Percentiles rank a stretch among this genome's conserved stretches.
These are phyloP conservation scores for Scylla paramamosain DNA, from an alignment of 1,140 invertebrate species.

Conservation along the genomic window DNA sequence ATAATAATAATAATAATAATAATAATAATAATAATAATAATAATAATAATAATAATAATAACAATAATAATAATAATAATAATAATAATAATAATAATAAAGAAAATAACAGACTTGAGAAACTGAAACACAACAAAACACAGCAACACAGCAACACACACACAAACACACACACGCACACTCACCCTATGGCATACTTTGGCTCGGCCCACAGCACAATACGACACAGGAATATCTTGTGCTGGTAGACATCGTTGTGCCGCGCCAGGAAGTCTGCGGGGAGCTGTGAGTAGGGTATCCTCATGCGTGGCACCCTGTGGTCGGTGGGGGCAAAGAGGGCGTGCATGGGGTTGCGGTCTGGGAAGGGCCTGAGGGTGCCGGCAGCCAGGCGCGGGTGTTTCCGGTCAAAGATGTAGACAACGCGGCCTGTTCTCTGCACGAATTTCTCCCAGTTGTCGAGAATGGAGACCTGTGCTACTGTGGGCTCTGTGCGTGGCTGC, in stretches of 20 bases:
- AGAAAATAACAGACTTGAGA: too few relatives aligned
- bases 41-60: too few relatives aligned
- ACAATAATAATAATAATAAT: too few relatives aligned
- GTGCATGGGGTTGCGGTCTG: conserved; percentile 82
- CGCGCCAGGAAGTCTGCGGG: conserved; percentile 83
- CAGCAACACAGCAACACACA: too few relatives aligned
- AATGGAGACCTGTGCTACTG: conserved; percentile 72
- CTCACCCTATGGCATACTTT: conserved; percentile 84
- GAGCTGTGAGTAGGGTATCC: conserved; percentile 84
- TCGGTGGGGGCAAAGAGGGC: conserved; percentile 88
- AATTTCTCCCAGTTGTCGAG: conserved; percentile 78
- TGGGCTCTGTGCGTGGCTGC: conserved; percentile 13
- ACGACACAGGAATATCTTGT: conserved; percentile 86
- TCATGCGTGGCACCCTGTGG: conserved; percentile 86
- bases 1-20: too few relatives aligned
- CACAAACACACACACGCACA: conserved; percentile 1
- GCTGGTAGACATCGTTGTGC: conserved; percentile 82
- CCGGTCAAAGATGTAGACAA: conserved; percentile 82
- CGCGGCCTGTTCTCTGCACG: conserved; percentile 80
- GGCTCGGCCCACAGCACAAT: conserved; percentile 86
- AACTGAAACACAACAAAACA: too few relatives aligned
- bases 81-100: too few relatives aligned
- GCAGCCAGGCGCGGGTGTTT: conserved; percentile 85
- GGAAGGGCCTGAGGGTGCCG: conserved; percentile 85
- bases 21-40: too few relatives aligned